Percentiles rank a stretch among this genome's conserved stretches.
Evolutionary conservation across 1,140 invertebrate genomes (phyloP).

Genomic region (Brachionus sp.): DNA sequence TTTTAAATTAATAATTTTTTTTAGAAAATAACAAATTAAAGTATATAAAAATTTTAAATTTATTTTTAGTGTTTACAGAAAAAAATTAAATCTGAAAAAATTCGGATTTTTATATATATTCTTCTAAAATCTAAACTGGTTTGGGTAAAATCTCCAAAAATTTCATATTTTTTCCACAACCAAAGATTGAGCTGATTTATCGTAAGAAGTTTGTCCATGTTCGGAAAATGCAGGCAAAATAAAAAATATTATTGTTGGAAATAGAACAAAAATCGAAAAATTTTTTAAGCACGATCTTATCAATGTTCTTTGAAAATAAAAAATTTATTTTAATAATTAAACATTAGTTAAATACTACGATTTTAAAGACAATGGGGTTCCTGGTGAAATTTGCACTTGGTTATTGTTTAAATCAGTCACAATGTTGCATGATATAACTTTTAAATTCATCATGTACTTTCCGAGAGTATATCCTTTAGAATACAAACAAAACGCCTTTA

Average conservation of each 20-base stretch:
- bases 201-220: constrained; percentile 38
- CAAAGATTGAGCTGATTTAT: constrained; percentile 8
- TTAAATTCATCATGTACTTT: constrained; percentile 35
- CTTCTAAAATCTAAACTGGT: no score
- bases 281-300: constrained; percentile 26
- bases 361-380: neutral
- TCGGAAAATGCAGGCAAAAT: constrained; percentile 28
- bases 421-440: neutral
- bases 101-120: no score
- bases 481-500: constrained; percentile 27
- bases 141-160: neutral
- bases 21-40: no score
- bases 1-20: no score
- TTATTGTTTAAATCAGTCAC: neutral
- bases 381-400: neutral
- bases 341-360: neutral
- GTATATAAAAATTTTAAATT: no score
- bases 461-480: constrained; percentile 28
- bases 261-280: constrained; percentile 43
- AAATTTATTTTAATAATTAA: neutral
- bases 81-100: no score
- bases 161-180: constrained; percentile 14
- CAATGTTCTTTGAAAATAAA: neutral
- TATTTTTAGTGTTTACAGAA: no score
- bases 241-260: constrained; percentile 42